Percentiles rank a stretch among this genome's conserved stretches.
Conservation (phyloP, 2,797 vertebrate species). For the Typhlichthys eigenmanni region DNA sequence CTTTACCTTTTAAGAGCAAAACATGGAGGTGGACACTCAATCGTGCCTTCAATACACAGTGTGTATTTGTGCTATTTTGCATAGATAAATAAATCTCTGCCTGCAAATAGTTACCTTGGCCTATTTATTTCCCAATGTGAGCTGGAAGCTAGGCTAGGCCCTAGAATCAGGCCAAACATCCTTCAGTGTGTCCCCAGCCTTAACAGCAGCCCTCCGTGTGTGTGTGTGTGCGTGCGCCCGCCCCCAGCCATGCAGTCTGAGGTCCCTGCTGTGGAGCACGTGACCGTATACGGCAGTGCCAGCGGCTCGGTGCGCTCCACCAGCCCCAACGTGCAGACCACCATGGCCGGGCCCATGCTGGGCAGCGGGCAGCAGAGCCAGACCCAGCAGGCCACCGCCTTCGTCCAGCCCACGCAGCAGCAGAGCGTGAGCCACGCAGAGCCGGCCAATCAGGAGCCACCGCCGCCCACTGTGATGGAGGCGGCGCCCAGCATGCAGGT, state of each 20-base stretch:
- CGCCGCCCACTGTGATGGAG: constrained; percentile 82
- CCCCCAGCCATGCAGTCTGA: constrained; percentile 89
- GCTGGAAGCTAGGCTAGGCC: no score
- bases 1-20: no score
- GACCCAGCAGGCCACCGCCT: constrained; percentile 95
- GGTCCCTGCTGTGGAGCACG: constrained; percentile 87
- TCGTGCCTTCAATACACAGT: no score
- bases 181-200: no score
- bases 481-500: constrained; percentile 87
- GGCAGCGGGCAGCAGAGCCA: constrained; percentile 69
- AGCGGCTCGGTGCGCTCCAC: constrained; percentile 97
- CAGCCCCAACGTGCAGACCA: constrained; percentile 93
- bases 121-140: no score
- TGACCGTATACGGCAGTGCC: constrained; percentile 91
- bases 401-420: constrained; percentile 97
- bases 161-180: no score
- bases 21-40: no score
- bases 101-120: no score
- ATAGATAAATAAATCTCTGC: no score
- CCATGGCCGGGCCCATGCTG: constrained; percentile 85
- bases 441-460: constrained; percentile 83
- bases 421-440: constrained; percentile 88
- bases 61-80: no score
- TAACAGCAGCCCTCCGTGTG: no score
- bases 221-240: no score